Base-by-base conservation (phyloP, 35 echinoderm and acorn worm species). In the Lytechinus variegatus region DNA sequence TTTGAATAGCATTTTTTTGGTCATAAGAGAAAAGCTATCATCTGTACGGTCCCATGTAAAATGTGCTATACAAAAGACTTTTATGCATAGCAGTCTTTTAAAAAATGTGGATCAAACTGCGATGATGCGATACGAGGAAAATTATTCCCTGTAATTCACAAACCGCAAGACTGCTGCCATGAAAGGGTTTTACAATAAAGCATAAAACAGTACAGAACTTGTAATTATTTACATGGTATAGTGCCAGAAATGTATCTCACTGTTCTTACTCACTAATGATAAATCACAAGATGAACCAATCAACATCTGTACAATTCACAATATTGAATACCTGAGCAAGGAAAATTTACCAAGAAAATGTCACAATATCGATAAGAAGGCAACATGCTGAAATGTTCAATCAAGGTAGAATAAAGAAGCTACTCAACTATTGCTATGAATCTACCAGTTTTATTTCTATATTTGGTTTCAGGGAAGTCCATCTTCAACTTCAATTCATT, bases 291-390 rank as follows among this genome's bases (percentile, higher is more conserved):
- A 79, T 2, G 56, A 79, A n/a, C 19, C 19, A 16, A 24, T 79
- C 21, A 79, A n/a, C n/a, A 79, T 79, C 66, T 79, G 66, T 79
- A 79, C 66, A n/a, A 24, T 79, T 79, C 66, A 79, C 66, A 19
- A n/a, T 79, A 24, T 24, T 79, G 33, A 79, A 24, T 79, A 79
- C 66, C 66, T 79, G 66, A 79, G 66, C 66, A 79, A 79, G 66
- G 66, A 79, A 79, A 79, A 60, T n/a, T 16, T 79, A 79, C 66
- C 66, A 79, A 79, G 66, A 79, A 79, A 79, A 79, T 79, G 66
- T 79, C 66, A 79, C 66, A 79, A 79, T 79, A n/a, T 79, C 7
- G 66, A 79, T n/a, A 19, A 79, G 66, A 79, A 79, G 66, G 66
- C 66, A 79, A 79, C 66, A 79, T 79, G 66, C 66, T 79, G 19